These are phyloP conservation scores for Galerucella calmariensis DNA, from an alignment of 2,888 invertebrate genomes.

Conservation along the genomic window DNA sequence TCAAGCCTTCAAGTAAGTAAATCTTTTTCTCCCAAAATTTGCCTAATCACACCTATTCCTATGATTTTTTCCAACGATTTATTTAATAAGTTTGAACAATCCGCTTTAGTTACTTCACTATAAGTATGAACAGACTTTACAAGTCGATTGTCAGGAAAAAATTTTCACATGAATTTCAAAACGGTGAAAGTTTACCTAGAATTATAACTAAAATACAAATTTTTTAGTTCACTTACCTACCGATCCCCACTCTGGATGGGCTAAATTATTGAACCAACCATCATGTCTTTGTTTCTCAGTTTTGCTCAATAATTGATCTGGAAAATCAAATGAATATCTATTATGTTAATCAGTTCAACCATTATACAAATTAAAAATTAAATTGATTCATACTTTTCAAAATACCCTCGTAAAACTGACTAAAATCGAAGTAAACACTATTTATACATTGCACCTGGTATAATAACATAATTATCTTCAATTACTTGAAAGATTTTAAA, in stretches of 20 bases:
- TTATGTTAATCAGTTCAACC: not conserved
- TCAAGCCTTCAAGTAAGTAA: too few relatives aligned
- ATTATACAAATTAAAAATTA: too few relatives aligned
- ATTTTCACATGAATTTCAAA: too few relatives aligned
- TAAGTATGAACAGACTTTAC: not conserved
- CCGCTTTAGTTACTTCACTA: too few relatives aligned
- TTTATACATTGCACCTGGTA: not conserved
- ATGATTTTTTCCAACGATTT: too few relatives aligned
- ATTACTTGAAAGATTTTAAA: not conserved
- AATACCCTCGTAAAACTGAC: too few relatives aligned
- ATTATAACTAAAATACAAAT: not conserved
- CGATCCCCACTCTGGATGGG: constrained; percentile 96
- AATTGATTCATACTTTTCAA: too few relatives aligned
- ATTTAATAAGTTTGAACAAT: too few relatives aligned
- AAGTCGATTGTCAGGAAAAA: not conserved
- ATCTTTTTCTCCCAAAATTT: too few relatives aligned
- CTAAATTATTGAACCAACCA: constrained; percentile 98
- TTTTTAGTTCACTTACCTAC: constrained; percentile 79
- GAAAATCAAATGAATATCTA: constrained; percentile 22
- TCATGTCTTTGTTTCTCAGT: constrained; percentile 94
- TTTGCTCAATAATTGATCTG: constrained; percentile 67
- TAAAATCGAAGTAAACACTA: too few relatives aligned
- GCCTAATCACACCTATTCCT: too few relatives aligned
- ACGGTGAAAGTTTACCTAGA: not conserved
- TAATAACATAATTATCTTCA: not conserved